A percentile compares a stretch with the other conserved stretches of the same genome.
Evolutionary conservation across 2,888 invertebrate genomes (phyloP).

Genomic region (Dasypolia templi): DNA sequence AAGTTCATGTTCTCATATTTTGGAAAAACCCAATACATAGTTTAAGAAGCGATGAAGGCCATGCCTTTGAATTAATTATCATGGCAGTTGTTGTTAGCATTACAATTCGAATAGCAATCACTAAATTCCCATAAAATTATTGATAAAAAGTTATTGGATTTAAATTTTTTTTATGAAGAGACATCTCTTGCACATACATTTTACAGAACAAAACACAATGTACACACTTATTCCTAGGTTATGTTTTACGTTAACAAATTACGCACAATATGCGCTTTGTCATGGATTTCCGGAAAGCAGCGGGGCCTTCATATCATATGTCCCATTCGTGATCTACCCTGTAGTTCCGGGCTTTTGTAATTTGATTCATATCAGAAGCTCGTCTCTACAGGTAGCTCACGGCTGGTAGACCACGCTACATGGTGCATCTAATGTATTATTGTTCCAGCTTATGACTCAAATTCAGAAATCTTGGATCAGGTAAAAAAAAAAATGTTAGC

Average conservation of each 20-base stretch:
- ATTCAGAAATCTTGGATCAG: conserved; percentile 6
- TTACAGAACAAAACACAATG: conserved; percentile 1
- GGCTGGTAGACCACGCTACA: conserved; percentile 96
- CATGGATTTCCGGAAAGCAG: conserved; percentile 30
- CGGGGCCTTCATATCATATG: conserved; percentile 18
- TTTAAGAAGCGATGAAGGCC: neutral
- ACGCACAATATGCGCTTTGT: neutral
- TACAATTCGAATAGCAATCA: conserved; percentile 3
- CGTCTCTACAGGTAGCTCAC: conserved; percentile 99
- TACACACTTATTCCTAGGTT: conserved; percentile 66
- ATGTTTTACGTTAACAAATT: conserved; percentile 91
- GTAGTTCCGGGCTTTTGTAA: conserved; percentile 99
- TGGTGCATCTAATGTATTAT: conserved; percentile 23
- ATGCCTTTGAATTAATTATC: conserved; percentile 8
- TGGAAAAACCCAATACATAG: neutral
- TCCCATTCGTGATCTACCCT: conserved; percentile 98
- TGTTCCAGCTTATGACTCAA: neutral
- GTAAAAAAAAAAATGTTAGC: conserved; percentile 1
- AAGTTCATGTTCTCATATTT: neutral
- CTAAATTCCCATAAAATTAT: neutral
- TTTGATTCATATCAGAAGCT: conserved; percentile 98
- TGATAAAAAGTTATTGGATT: conserved; percentile 9
- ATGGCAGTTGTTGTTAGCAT: conserved; percentile 21
- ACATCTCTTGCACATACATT: neutral
- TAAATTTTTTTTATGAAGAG: neutral